Conservation (phyloP, 2,888 invertebrate species). For the Diloba caeruleocephala region DNA sequence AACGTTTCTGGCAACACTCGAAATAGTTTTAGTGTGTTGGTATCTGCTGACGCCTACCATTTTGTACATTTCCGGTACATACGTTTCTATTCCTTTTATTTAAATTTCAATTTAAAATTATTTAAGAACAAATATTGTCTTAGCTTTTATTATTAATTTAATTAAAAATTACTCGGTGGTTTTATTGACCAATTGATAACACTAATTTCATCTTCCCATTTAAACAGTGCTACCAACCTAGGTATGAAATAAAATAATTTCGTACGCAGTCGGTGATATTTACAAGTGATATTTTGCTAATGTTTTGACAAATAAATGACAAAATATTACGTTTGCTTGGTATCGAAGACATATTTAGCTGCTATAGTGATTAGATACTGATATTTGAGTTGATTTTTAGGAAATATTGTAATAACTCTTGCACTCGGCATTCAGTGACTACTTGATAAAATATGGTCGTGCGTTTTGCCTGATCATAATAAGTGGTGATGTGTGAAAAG, state of each 20-base stretch:
- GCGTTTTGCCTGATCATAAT: constrained; percentile 78
- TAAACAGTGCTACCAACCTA: constrained; percentile 75
- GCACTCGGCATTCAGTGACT: constrained; percentile 77
- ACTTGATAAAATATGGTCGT: constrained; percentile 86
- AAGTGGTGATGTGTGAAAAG: constrained; percentile 92
- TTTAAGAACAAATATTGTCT: background rate
- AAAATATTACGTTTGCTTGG: constrained; percentile 58
- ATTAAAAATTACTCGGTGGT: background rate
- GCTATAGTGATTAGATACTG: constrained; percentile 52
- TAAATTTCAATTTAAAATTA: background rate
- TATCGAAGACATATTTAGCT: constrained; percentile 51
- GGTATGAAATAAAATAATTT: constrained; percentile 74
- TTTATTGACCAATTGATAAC: constrained; percentile 1
- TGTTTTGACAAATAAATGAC: constrained; percentile 81
- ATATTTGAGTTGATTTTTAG: constrained; percentile 54
- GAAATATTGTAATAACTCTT: constrained; percentile 75
- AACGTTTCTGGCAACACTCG: constrained; percentile 57
- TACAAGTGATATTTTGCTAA: constrained; percentile 86
- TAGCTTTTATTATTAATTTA: background rate
- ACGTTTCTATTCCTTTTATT: constrained; percentile 28
- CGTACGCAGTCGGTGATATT: constrained; percentile 88
- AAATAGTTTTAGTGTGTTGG: constrained; percentile 66
- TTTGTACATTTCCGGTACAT: constrained; percentile 67
- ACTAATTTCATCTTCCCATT: constrained; percentile 14
- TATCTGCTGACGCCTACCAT: constrained; percentile 84